phyloP scores from a whole-genome alignment of 2,888 invertebrate genomes.

The Nomada goodeniana region DNA sequence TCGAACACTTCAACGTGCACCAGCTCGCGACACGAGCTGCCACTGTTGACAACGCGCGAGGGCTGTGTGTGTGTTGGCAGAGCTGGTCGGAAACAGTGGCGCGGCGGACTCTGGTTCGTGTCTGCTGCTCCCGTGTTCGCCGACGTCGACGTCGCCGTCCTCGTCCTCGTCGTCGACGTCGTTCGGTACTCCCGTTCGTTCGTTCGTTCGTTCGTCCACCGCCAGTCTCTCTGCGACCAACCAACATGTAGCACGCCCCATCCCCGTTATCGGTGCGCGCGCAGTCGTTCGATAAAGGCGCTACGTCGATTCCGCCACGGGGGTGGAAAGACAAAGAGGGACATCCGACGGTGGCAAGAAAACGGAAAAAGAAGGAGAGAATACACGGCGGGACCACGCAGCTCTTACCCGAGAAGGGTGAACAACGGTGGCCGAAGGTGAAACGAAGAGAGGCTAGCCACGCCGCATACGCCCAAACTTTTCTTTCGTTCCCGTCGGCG shows the following conservation, averaged over 20 bases:
- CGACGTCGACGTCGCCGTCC: constrained; percentile 64
- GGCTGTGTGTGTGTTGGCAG: constrained; percentile 15
- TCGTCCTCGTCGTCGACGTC: constrained; percentile 42
- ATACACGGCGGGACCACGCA: constrained; percentile 4
- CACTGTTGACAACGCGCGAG: constrained; percentile 47
- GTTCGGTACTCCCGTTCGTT: constrained; percentile 23
- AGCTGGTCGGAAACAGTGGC: constrained; percentile 36
- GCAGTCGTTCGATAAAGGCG: constrained; percentile 84
- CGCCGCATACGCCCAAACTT: constrained; percentile 64
- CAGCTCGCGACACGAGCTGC: constrained; percentile 21
- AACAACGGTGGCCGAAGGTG: constrained; percentile 31
- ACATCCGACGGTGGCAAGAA: neutral
- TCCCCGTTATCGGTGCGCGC: constrained; percentile 79
- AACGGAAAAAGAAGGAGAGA: constrained; percentile 41
- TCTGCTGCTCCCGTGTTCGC: constrained; percentile 51
- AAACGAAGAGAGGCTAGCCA: constrained; percentile 41
- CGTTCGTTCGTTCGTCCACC: constrained; percentile 63
- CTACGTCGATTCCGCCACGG: constrained; percentile 76
- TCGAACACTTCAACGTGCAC: neutral
- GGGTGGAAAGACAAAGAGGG: constrained; percentile 61
- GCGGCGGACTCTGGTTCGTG: constrained; percentile 47
- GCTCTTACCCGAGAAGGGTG: constrained; percentile 11
- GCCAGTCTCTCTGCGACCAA: constrained; percentile 67
- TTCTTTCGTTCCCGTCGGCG: constrained; percentile 36
- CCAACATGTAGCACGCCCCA: constrained; percentile 80